Evolutionary conservation across 2,888 invertebrate species (phyloP).

Genomic region (Pecten maximus): DNA sequence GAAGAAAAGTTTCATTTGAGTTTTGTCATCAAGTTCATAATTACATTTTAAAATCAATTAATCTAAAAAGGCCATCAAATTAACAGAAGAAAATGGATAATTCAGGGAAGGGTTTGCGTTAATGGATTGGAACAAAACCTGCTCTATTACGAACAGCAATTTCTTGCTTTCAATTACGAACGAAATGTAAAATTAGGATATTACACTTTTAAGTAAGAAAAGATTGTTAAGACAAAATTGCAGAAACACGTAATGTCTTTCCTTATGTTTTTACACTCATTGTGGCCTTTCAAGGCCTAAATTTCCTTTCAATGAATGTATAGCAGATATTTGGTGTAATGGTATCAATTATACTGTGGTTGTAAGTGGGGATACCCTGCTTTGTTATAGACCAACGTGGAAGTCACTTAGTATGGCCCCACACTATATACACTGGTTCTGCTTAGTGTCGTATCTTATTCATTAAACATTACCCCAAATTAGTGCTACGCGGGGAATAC

Average conservation of each 20-base stretch:
- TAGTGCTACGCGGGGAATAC: slow-evolving; percentile 34
- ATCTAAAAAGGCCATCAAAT: slow-evolving; percentile 35
- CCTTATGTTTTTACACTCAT: not conserved
- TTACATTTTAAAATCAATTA: slow-evolving; percentile 35
- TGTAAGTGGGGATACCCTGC: not conserved
- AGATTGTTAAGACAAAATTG: slow-evolving; percentile 3
- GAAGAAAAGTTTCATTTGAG: slow-evolving; percentile 25
- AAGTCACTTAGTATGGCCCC: not conserved
- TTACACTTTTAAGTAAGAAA: slow-evolving; percentile 31
- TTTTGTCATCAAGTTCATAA: slow-evolving; percentile 35
- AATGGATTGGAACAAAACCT: slow-evolving; percentile 24
- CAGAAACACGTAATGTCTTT: not conserved
- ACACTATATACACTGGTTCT: not conserved
- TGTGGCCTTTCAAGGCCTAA: not conserved
- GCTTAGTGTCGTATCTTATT: slow-evolving; percentile 30
- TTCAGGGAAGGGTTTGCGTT: slow-evolving; percentile 12
- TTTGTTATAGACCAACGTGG: not conserved
- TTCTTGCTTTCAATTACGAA: slow-evolving; percentile 35
- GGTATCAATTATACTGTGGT: not conserved
- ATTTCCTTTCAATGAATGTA: not conserved
- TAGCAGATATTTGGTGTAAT: not conserved
- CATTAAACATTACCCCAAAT: slow-evolving; percentile 44
- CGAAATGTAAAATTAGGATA: slow-evolving; percentile 27
- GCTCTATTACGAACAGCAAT: not conserved
- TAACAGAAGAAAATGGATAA: slow-evolving; percentile 35